These are phyloP conservation scores for Gopherus evgoodei DNA, from an alignment of 2,113 vertebrate species.

Conservation along the genomic window DNA sequence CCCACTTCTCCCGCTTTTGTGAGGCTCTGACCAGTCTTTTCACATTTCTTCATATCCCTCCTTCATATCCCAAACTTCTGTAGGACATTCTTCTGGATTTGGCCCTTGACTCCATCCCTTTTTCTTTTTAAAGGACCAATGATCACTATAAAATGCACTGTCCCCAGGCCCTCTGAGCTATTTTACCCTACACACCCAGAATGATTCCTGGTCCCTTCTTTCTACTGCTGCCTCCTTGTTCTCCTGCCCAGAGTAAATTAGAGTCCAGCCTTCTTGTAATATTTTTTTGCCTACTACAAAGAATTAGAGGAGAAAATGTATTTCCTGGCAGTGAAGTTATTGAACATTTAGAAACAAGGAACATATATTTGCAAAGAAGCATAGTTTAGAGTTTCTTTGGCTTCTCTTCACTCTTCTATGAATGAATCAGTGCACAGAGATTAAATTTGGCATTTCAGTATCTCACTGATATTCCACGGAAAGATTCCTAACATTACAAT, in stretches of 20 bases:
- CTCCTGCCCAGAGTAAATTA: not conserved
- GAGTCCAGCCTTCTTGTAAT: not conserved
- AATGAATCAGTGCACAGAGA: not conserved
- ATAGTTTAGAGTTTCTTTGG: constrained; percentile 27
- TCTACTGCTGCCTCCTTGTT: not conserved
- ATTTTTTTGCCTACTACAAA: not conserved
- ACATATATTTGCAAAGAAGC: not conserved
- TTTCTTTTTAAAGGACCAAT: not conserved
- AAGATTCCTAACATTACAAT: constrained; percentile 23
- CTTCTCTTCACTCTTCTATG: constrained; percentile 44
- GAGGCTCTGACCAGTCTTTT: not conserved
- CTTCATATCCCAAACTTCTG: not conserved
- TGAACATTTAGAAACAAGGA: not conserved
- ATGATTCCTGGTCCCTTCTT: not conserved
- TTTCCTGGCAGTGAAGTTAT: not conserved
- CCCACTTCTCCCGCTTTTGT: not conserved
- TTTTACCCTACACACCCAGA: not conserved
- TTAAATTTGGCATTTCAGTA: constrained; percentile 18
- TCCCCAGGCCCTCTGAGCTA: not conserved
- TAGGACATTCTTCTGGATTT: not conserved
- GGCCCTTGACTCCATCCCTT: not conserved
- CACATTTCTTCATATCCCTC: not conserved
- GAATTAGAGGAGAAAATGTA: not conserved
- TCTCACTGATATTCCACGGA: not conserved
- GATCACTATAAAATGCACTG: not conserved